Percentiles rank a stretch among this genome's conserved stretches.
Evolutionary conservation across 2,888 invertebrate species (phyloP).

Genomic region (Labia minor): DNA sequence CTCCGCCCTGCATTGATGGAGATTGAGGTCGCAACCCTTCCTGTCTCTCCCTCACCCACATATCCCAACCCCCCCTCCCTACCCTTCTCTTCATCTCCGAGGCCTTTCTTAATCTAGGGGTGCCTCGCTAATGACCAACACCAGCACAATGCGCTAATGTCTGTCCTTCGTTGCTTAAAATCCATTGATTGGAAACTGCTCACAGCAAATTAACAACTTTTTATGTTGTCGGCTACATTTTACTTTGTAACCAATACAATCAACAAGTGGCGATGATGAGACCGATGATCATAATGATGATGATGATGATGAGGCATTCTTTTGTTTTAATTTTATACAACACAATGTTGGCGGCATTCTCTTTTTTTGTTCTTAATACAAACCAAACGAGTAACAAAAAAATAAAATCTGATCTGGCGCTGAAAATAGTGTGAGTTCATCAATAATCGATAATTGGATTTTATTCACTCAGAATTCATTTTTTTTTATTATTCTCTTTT

Average conservation of each 20-base stretch:
- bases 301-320: not conserved
- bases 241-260: not conserved
- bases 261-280: not conserved
- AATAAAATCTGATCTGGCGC: not conserved
- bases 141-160: not conserved
- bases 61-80: no score
- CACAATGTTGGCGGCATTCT: not conserved
- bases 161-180: no score
- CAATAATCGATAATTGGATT: constrained; percentile 13
- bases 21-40: constrained; percentile 13
- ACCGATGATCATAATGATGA: no score
- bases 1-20: not conserved
- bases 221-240: not conserved
- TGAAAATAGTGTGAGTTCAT: constrained; percentile 8
- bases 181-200: constrained; percentile 5
- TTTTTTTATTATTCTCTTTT: not conserved
- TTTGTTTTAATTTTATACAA: not conserved
- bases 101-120: not conserved
- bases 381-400: not conserved
- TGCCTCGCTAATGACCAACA: not conserved
- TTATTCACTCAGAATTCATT: no score
- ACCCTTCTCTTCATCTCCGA: no score
- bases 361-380: not conserved
- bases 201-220: not conserved
- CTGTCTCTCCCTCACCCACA: no score